Evolutionary conservation across 1,140 invertebrate species (phyloP), one percentile per base, ranked within the genome.

Genomic region (Vanessa atalanta): DNA sequence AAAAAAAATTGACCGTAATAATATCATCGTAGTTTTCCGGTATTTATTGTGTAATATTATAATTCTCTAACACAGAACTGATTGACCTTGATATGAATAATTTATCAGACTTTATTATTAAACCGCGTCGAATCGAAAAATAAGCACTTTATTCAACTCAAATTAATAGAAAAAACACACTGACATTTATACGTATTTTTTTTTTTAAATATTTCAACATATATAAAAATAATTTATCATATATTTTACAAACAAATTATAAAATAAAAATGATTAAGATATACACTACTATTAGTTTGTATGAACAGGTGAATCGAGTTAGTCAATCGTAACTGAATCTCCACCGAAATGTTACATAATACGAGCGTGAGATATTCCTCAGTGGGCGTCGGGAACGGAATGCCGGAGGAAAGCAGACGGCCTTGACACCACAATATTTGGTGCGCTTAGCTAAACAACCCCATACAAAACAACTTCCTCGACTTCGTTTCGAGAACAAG

Each of bases 391-490:
- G 86, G 87, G 86, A 85, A 86, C 80, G 89, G 90, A 92, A 92
- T 92, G 90, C 83, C 78, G 88, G 89, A 90, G 86, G 88, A 92
- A 92, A 92, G 90, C 88, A 77, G 88, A 70, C 84, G 90, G 85
- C 90, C 90, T 92, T 92, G 90, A 92, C 89, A 91, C 81, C 79
- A 89, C 88, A 87, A 88, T 86, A 88, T 90, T 92, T 88, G 88
- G 85, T 90, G 79, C 83, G 84, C 83, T 83, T 84, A 83, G 79
- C 88, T 86, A 81, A 88, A 85, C 80, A 79, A 78, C 80, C 84
- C 80, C 82, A 83, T 81, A 78, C 74, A 60, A 75, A 75, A 53
- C 55, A 65, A 76, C 73, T 65, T 71, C 64, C 64, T 73, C 43
- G 70, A 76, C 70, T 71, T 72, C 15, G 55, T 9, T 70, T 78